Base-by-base conservation (phyloP, 2,113 vertebrate species). In the Psittacara wagleri region DNA sequence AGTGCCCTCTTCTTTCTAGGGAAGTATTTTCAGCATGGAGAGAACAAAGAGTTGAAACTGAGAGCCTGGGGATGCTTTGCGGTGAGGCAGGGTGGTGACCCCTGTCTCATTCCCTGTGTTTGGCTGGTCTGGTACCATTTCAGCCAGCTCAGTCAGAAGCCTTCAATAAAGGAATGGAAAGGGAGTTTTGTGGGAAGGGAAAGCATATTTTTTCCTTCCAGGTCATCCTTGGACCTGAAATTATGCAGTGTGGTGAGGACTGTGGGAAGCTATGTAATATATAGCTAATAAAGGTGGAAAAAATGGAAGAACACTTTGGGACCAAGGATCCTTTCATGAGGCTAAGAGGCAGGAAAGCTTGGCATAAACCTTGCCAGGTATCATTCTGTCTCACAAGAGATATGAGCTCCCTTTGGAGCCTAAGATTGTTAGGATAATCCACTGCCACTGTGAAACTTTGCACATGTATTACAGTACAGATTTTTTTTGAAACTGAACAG, bases 201-300 rank as follows among this genome's bases (percentile, higher is more conserved):
- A 88, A 75, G 2, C 4, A 48, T 6, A 6, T 2, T 52, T 84
- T 80, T 75, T 70, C 29, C 48, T 84, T 88, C 29, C 15, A 61
- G 55, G 13, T 5, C 3, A 29, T 49, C 48, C 44, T 88, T 72
- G 39, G 25, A 72, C 35, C 10, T 72, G 37, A 83, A 85, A 77
- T 75, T 78, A 7, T 9, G 10, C 2, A 2, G 35, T 0, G 3
- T 23, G 13, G 13, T 27, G 15, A 14, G 16, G 20, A 44, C 19
- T 81, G 9, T 35, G 59, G 46, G 46, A 87, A 82, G 48, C 35
- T 75, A 17, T 11, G 27, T 17, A 46, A 72, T 13, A 33, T 20
- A 23, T 10, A 67, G 20, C 20, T 75, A 82, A 63, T 18, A 19
- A 3, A 0, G 5, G 43, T 51, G 19, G 37, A 31, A 63, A 63